Evolutionary conservation across 1,140 invertebrate species (phyloP), one percentile per base, ranked within the genome.

Genomic region (Papilio machaon): DNA sequence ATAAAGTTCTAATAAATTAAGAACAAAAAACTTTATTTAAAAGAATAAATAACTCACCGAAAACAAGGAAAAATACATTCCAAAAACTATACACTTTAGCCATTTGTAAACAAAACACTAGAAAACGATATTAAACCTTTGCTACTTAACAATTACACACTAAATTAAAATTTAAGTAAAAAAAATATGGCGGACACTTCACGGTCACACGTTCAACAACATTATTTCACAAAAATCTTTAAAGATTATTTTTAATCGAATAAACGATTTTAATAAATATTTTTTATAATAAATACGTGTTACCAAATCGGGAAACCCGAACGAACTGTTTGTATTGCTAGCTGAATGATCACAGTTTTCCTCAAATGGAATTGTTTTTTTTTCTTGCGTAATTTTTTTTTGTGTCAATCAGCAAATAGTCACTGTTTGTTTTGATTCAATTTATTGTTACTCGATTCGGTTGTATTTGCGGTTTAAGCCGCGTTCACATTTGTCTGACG

Each of bases 41-140:
- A 15, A 43, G 15, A 46, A 46, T 23, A 43, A 5, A 38, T 67
- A 67, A 73, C 73, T 75, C 47, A 75, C 73, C 46, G 10, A 49
- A 75, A 75, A 75, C 19, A 75, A 75, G 73, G 47, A 75, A 75
- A 75, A 75, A 23, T 2, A 75, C 46, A 52, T 75, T 75, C 73
- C 73, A 75, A 15, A 75, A 23, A 49, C 43, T 13, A 5, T 52
- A 30, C 47, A 23, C 11, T 30, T 23, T 23, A 75, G 73, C 73
- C 73, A 75, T 75, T 49, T 49, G 19, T 75, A 30, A 49, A 15
- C 13, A 49, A n/a, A 19, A 52, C 35, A 73, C 70, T 67, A 67
- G 7, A 73, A 17, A 73, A 73, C 7, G 46, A 43, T 73, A 46
- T 46, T 43, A 13, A 19, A 43, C n/a, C 13, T 9, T 17, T 30